A percentile compares a stretch with the other conserved stretches of the same genome.
These are phyloP conservation scores for Drosophila sp. DNA, from an alignment of 1,140 invertebrate species.

Conservation along the genomic window DNA sequence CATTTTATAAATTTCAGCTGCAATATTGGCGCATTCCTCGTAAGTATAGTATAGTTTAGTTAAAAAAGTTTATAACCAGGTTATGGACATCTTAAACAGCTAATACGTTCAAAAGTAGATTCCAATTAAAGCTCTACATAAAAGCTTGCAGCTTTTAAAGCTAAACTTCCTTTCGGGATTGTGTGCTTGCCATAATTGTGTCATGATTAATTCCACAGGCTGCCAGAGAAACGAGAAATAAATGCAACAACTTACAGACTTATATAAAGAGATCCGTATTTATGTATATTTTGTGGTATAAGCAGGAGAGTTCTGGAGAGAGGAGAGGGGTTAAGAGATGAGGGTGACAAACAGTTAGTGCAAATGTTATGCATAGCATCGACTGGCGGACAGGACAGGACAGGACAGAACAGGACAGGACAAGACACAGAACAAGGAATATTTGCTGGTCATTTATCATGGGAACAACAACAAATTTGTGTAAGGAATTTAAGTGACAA, in stretches of 20 bases:
- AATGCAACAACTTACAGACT: conserved; percentile 45
- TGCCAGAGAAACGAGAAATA: conserved; percentile 51
- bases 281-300: conserved; percentile 49
- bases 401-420: conserved; percentile 32
- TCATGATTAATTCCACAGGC: conserved; percentile 64
- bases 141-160: conserved; percentile 1
- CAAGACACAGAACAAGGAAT: conserved; percentile 41
- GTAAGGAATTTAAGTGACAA: conserved; percentile 71
- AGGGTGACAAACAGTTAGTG: conserved; percentile 19
- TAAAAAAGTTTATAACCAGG: too few species aligned
- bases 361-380: conserved; percentile 57
- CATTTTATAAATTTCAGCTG: too few species aligned
- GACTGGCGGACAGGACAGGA: background rate
- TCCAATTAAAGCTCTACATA: background rate
- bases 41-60: too few species aligned
- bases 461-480: conserved; percentile 36
- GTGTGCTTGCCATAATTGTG: conserved; percentile 48
- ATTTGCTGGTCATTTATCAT: conserved; percentile 65
- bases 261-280: conserved; percentile 40
- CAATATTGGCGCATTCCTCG: too few species aligned
- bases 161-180: conserved; percentile 8
- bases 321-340: background rate
- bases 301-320: background rate
- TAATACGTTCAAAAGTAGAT: background rate
- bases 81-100: background rate